These are phyloP conservation scores for Byasa hedistus DNA, from an alignment of 2,888 invertebrate genomes.

Conservation along the genomic window DNA sequence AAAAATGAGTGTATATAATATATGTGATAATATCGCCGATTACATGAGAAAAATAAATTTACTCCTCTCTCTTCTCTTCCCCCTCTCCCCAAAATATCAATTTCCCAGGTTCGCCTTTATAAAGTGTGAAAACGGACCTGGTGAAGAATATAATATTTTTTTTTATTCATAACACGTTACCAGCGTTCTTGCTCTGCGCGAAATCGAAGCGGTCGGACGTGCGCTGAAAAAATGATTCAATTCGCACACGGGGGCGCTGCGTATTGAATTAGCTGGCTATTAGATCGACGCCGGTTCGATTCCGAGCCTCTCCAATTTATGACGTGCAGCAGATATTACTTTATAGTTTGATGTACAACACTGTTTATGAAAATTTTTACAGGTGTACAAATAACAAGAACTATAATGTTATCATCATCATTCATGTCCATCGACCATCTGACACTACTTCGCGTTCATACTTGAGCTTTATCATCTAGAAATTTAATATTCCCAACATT, in stretches of 20 bases:
- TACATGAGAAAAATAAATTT: conserved; percentile 28
- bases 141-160: conserved; percentile 44
- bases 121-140: conserved; percentile 46
- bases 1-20: no score
- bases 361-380: no score
- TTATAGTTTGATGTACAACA: no score
- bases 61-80: no score
- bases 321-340: no score
- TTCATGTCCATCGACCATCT: no score
- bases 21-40: no score
- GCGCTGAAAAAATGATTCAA: conserved; percentile 45
- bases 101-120: conserved; percentile 45
- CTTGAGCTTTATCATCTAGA: no score
- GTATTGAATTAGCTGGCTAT: conserved; percentile 1
- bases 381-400: no score
- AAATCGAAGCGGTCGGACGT: conserved; percentile 58
- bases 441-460: no score
- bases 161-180: conserved; percentile 59
- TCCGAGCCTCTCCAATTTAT: not conserved
- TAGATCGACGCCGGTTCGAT: not conserved
- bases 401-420: no score
- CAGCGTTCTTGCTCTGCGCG: conserved; percentile 44
- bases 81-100: conserved; percentile 55
- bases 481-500: no score
- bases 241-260: not conserved